Conservation (phyloP, 2,888 invertebrate genomes). For the Oxyscelio sp. region DNA sequence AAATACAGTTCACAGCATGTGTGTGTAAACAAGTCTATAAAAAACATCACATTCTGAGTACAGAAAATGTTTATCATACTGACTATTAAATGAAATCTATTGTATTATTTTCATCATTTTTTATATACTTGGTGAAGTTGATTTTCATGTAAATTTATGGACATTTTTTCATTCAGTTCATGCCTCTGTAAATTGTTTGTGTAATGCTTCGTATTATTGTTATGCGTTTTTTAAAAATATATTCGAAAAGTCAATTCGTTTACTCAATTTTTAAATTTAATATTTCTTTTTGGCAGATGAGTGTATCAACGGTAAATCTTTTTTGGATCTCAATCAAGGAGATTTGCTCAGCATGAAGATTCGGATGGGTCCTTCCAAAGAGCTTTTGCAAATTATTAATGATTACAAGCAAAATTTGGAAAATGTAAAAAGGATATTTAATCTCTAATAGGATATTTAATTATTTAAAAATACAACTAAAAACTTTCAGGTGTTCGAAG, state of each 20-base stretch:
- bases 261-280: constrained; percentile 14
- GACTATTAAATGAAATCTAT: background rate
- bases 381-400: constrained; percentile 32
- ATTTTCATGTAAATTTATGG: constrained; percentile 8
- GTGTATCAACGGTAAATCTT: constrained; percentile 49
- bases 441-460: constrained; percentile 23
- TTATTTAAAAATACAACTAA: constrained; percentile 15
- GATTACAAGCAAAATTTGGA: constrained; percentile 25
- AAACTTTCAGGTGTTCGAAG: constrained; percentile 22
- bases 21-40: constrained; percentile 14
- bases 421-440: constrained; percentile 29
- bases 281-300: constrained; percentile 42
- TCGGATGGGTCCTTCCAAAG: constrained; percentile 55
- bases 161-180: constrained; percentile 19
- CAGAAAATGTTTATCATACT: constrained; percentile 21
- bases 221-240: constrained; percentile 23
- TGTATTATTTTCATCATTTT: constrained; percentile 1
- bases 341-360: constrained; percentile 62
- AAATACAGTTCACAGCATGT: constrained; percentile 18
- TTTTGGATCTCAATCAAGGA: constrained; percentile 47
- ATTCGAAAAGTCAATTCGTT: constrained; percentile 7
- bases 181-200: constrained; percentile 11
- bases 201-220: constrained; percentile 13
- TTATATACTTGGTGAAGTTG: background rate
- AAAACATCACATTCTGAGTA: constrained; percentile 24